phyloP scores from a whole-genome alignment of 2,888 invertebrate species.

The Meta bourneti region DNA sequence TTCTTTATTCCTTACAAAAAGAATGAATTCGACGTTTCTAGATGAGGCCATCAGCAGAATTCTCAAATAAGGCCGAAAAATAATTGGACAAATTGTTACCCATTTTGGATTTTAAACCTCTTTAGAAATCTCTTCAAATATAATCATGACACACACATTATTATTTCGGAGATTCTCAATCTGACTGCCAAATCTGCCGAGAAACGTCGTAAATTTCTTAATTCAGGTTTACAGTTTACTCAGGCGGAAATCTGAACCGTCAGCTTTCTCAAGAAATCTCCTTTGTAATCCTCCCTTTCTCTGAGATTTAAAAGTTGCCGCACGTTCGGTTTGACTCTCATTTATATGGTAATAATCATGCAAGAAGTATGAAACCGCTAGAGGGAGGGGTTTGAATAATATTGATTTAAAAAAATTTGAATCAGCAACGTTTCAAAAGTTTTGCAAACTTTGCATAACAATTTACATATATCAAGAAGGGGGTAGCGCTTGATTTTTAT shows the following conservation, averaged over 20 bases:
- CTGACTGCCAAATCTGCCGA: no score
- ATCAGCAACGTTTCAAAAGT: background rate
- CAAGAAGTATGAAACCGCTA: background rate
- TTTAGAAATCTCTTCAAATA: no score
- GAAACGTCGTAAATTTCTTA: no score
- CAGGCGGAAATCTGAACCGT: background rate
- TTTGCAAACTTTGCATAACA: background rate
- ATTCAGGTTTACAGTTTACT: no score
- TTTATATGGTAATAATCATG: background rate
- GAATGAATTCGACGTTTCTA: no score
- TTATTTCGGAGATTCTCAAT: no score
- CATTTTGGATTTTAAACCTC: no score
- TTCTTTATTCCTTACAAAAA: no score
- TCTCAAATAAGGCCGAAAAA: no score
- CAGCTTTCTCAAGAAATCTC: background rate
- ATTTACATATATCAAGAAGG: background rate
- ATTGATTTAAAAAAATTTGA: background rate
- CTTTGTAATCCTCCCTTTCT: background rate
- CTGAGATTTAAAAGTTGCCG: background rate
- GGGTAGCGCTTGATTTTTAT: background rate
- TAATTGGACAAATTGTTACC: no score
- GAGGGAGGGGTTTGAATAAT: background rate
- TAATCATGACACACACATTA: no score
- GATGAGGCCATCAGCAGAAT: no score
- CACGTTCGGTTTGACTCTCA: background rate